These are phyloP conservation scores for Diorhabda elongata DNA, from an alignment of 1,140 invertebrate genomes.

Conservation along the genomic window DNA sequence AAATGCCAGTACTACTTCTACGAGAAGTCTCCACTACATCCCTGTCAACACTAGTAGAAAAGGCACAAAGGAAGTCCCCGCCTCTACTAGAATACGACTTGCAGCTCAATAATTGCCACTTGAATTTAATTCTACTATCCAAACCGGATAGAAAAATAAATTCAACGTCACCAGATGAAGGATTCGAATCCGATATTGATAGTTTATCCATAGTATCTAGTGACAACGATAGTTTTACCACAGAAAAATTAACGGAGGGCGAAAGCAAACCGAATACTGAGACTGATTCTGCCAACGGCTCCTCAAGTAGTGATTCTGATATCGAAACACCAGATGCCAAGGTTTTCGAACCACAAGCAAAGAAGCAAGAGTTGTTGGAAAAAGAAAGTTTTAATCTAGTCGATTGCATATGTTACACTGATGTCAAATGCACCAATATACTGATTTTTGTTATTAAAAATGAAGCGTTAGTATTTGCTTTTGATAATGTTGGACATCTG, in stretches of 20 bases:
- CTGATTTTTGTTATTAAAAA: constrained; percentile 45
- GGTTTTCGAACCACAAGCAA: constrained; percentile 6
- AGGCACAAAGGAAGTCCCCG: constrained; percentile 33
- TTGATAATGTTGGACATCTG: constrained; percentile 38
- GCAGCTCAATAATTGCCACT: constrained; percentile 32
- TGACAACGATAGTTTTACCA: constrained; percentile 39
- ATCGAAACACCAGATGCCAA: constrained; percentile 30
- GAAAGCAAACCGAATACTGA: constrained; percentile 27
- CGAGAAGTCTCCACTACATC: constrained; percentile 37
- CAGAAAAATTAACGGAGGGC: constrained; percentile 25
- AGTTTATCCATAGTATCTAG: constrained; percentile 44
- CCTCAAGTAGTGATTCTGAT: constrained; percentile 43
- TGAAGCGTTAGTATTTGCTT: constrained; percentile 45
- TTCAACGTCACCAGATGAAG: constrained; percentile 39
- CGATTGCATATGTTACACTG: constrained; percentile 46
- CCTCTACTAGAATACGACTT: constrained; percentile 39
- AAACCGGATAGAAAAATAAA: constrained; percentile 25
- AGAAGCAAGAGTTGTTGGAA: neutral
- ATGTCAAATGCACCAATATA: constrained; percentile 42
- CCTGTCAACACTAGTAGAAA: constrained; percentile 41
- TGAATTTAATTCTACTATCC: constrained; percentile 33
- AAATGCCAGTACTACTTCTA: constrained; percentile 42
- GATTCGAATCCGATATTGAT: constrained; percentile 49
- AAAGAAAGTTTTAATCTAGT: constrained; percentile 43
- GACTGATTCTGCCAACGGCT: constrained; percentile 46